These are phyloP conservation scores for Calidris pygmaea DNA, from an alignment of 2,113 vertebrate genomes.

Conservation along the genomic window DNA sequence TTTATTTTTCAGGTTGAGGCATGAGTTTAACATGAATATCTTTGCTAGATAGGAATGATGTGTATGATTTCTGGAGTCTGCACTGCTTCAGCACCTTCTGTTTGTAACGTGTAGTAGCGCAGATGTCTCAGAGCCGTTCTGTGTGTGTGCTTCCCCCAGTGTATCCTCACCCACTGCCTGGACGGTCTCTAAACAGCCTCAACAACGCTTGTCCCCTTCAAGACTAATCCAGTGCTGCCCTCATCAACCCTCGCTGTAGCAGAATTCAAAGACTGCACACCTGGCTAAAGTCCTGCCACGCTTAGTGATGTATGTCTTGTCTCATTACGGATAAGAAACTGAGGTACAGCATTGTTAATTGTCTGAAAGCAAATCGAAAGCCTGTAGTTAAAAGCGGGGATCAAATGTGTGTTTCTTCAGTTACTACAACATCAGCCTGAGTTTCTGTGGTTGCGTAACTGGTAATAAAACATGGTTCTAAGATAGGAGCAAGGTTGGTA, in stretches of 20 bases:
- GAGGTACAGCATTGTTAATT: neutral
- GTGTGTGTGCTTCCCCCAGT: neutral
- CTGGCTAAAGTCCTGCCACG: neutral
- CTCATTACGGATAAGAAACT: neutral
- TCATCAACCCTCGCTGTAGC: neutral
- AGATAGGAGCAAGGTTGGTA: neutral
- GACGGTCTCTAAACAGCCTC: neutral
- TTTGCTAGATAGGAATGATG: neutral
- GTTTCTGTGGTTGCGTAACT: neutral
- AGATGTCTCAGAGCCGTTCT: neutral
- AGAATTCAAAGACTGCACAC: neutral
- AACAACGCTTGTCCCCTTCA: neutral
- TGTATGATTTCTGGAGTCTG: neutral
- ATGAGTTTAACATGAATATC: neutral
- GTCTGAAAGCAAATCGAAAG: neutral
- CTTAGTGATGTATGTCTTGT: neutral
- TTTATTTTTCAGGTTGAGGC: neutral
- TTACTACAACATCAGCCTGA: neutral
- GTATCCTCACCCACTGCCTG: neutral
- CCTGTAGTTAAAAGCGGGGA: neutral
- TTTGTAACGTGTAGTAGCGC: neutral
- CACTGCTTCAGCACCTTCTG: neutral
- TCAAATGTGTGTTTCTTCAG: neutral
- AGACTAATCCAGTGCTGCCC: neutral
- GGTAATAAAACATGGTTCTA: neutral